Percentiles rank a stretch among this genome's conserved stretches.
Conservation (phyloP, 1,140 invertebrate genomes). For the Lithobius niger region DNA sequence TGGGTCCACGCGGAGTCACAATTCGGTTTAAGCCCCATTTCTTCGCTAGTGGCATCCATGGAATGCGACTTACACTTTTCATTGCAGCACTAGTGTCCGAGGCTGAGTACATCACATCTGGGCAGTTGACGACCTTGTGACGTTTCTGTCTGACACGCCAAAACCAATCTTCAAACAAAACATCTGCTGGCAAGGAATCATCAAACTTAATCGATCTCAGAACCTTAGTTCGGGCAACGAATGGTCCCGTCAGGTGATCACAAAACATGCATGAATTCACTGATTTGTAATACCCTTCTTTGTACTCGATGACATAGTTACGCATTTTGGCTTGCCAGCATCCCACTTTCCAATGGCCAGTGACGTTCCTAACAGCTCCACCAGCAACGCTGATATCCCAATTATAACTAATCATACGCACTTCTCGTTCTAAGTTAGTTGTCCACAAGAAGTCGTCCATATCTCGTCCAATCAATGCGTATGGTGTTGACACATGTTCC, state of each 20-base stretch:
- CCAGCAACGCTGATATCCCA: slow-evolving; percentile 18
- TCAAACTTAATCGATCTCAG: slow-evolving; percentile 14
- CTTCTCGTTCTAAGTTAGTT: no score
- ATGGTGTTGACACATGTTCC: no score
- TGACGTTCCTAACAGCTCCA: slow-evolving; percentile 21
- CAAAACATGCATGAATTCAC: slow-evolving; percentile 27
- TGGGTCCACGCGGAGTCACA: background rate
- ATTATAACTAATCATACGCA: no score
- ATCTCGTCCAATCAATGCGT: no score
- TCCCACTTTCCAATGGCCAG: slow-evolving; percentile 26
- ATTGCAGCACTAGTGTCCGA: background rate
- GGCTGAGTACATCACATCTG: slow-evolving; percentile 6
- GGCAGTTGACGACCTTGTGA: background rate
- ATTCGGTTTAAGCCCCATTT: slow-evolving; percentile 19
- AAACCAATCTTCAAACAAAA: slow-evolving; percentile 12
- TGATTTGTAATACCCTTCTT: slow-evolving; percentile 25
- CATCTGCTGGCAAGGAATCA: slow-evolving; percentile 11
- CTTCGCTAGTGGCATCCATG: slow-evolving; percentile 18
- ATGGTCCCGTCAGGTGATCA: slow-evolving; percentile 25
- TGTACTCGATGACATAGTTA: slow-evolving; percentile 22
- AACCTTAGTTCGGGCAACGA: slow-evolving; percentile 19
- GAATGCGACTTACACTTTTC: background rate
- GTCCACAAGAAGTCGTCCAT: no score
- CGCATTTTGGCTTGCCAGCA: slow-evolving; percentile 23
- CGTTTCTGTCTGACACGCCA: slow-evolving; percentile 17